Base-by-base conservation (phyloP, 2,888 invertebrate species). In the Lucinisca nassula region DNA sequence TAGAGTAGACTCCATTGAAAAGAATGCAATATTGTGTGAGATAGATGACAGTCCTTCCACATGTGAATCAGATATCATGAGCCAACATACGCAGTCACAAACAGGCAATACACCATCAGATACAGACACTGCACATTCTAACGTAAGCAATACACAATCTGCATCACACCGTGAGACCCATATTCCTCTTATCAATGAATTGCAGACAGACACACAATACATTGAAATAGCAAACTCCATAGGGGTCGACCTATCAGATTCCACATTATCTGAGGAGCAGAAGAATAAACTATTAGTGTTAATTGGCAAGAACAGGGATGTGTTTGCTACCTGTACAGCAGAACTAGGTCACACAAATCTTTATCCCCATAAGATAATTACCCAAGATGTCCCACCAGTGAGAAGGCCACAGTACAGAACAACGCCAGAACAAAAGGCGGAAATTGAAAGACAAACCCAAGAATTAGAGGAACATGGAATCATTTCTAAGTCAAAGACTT, bases 291-390 rank as follows among this genome's bases (percentile, higher is more conserved):
- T 88, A 10, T 38, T 84, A 58, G 35, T 35, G 17, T 67, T 85
- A 2, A 17, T 88, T 17, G 88, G 90, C 14, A 82, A 79, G 67
- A 88, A 88, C 75, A 76, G 87, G 30, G 88, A 88, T 81, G 82
- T 85, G 0, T 90, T 90, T 90, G 87, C 85, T 12, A 85, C 77
- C n/a, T 38, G 70, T 49, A 78, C 79, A 67, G 77, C 72, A 38
- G 84, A 88, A 27, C 78, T 87, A 85, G 92, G 92, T 2, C 55
- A 73, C 40, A 88, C 90, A 32, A 55, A 87, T n/a, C 61, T 81
- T 17, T 82, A 82, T 76, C 67, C 76, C 1, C 90, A 91, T 82
- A 77, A 55, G 27, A 90, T 91, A 30, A 90, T 91, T 0, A 90
- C 90, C 8, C 87, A 85, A 8, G 45, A 82, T 76, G 88, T 80